Evolutionary conservation across 2,797 vertebrate species (phyloP), one percentile per base, ranked within the genome.

Genomic region (Telmatherina bonti): DNA sequence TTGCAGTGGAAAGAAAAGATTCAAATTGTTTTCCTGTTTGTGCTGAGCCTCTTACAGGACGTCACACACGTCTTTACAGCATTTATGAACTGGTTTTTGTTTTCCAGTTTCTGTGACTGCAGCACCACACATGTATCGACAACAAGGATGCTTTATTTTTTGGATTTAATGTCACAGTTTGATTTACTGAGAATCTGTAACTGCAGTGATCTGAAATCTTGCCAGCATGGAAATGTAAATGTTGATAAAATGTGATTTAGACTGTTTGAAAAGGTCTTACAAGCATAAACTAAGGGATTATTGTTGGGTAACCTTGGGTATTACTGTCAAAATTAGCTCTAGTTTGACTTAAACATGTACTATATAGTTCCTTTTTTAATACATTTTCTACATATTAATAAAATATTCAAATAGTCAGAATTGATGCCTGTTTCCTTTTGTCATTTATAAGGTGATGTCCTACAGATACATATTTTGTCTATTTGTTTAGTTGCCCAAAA

Each of bases 331-430:
- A 95, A 95, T 87, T 96, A 96, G 96, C 84, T 96, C 94, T 97
- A 96, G 96, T 96, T 96, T 96, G 94, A 95, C 94, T 90, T 95
- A 96, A 96, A 95, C 94, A 95, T 96, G 96, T 98, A 97, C 95
- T 96, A 96, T 97, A 98, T 96, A 97, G 95, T 94, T 96, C 96
- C 96, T 98, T 99, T 99, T 99, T 97, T 98, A 97, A 96, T 97
- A 96, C 95, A 97, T 99, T 99, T 99, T 99, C 96, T 99, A 99
- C 96, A 95, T 95, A 94, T 97, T 99, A 99, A 97, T 99, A 99
- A 99, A 99, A 97, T 95, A 96, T 96, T 96, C 91, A 78, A 94
- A 96, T 92, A 91, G 84, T 83, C 74, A 67, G 33, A 78, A 65
- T 71, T 60, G 41, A 24, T 74, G 69, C 70, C 2, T 67, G 59